A percentile compares a stretch with the other conserved stretches of the same genome.
These are phyloP conservation scores for Semnornis frantzii DNA, from an alignment of 2,113 vertebrate genomes.

Conservation along the genomic window DNA sequence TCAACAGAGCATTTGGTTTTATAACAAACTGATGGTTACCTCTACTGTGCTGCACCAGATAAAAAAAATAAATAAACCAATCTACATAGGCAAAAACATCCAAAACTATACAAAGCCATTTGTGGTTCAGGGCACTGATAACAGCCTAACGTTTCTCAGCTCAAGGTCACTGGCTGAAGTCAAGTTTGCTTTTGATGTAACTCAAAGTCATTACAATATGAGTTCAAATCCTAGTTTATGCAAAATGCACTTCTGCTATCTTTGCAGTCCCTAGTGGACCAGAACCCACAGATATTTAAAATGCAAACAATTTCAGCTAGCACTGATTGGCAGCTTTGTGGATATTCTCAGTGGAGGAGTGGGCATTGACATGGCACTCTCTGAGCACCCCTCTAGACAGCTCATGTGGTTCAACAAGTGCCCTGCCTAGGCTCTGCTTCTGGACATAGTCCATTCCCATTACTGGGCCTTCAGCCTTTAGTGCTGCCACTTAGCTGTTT, in stretches of 20 bases:
- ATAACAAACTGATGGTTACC: conserved; percentile 16
- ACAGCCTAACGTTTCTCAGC: background rate
- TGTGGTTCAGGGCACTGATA: background rate
- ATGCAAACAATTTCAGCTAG: background rate
- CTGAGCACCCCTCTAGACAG: background rate
- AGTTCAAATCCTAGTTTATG: background rate
- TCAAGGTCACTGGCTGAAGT: conserved; percentile 48
- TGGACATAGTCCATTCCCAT: background rate
- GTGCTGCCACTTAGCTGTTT: background rate
- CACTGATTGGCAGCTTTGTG: background rate
- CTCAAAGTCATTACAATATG: conserved; percentile 53
- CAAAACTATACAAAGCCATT: background rate
- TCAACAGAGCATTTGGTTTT: background rate
- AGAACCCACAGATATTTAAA: background rate
- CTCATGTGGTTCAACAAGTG: background rate
- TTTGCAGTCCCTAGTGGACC: background rate
- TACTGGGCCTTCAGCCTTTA: background rate
- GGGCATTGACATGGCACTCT: background rate
- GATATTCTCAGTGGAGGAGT: background rate
- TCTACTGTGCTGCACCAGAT: conserved; percentile 40
- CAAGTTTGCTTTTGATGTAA: background rate
- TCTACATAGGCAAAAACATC: conserved; percentile 44
- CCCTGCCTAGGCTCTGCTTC: background rate
- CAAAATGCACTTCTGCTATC: background rate
- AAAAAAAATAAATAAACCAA: conserved; percentile 60